Conservation (phyloP, 2,888 invertebrate genomes). For the Conistra vaccinii region DNA sequence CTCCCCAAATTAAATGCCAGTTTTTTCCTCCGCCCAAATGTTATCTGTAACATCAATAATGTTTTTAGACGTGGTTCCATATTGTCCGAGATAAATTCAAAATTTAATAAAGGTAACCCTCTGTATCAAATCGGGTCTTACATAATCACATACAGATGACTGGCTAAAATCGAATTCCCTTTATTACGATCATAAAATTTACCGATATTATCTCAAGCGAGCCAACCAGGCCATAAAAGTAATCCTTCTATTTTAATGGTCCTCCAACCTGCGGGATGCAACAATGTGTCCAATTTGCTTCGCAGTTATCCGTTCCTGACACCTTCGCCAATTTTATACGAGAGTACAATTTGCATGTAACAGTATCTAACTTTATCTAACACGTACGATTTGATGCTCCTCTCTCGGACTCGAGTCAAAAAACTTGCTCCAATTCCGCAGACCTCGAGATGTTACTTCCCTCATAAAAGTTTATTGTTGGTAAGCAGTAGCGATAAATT, state of each 20-base stretch:
- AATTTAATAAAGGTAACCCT: conserved; percentile 67
- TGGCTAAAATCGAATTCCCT: conserved; percentile 89
- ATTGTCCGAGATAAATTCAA: conserved; percentile 64
- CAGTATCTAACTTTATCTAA: conserved; percentile 52
- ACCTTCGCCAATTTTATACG: conserved; percentile 69
- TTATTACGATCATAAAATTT: conserved; percentile 89
- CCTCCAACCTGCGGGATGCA: conserved; percentile 87
- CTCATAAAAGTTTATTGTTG: conserved; percentile 64
- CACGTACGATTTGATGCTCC: conserved; percentile 32
- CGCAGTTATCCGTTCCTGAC: conserved; percentile 71
- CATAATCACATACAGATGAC: conserved; percentile 87
- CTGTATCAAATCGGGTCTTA: conserved; percentile 76
- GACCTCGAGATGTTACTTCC: conserved; percentile 52
- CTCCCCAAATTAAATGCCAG: conserved; percentile 72
- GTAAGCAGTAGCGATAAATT: conserved; percentile 70
- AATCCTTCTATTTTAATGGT: conserved; percentile 89
- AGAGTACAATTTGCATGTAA: conserved; percentile 73
- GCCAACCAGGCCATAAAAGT: conserved; percentile 88
- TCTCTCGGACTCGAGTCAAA: conserved; percentile 39
- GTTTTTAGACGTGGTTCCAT: conserved; percentile 49
- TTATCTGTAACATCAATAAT: conserved; percentile 53
- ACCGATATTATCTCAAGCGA: conserved; percentile 89
- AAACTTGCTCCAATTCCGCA: conserved; percentile 50
- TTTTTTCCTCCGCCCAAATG: conserved; percentile 58
- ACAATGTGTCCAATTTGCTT: conserved; percentile 85